A percentile compares a stretch with the other conserved stretches of the same genome.
Conservation (phyloP, 2,797 vertebrate species). For the Falco concolor region DNA sequence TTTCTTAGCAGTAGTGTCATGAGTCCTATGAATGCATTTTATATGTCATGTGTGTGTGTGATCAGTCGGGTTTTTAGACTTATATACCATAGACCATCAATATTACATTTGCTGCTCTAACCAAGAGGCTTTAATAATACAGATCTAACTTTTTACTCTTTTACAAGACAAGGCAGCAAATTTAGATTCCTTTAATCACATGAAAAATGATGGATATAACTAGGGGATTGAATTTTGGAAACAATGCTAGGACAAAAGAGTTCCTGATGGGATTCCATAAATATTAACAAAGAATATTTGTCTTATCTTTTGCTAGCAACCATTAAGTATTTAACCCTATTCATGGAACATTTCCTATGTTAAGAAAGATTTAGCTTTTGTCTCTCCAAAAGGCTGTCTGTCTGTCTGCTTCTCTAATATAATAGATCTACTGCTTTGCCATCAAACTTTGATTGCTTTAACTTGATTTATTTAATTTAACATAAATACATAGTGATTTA, state of each 20-base stretch:
- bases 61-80: background rate
- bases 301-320: conserved; percentile 67
- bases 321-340: conserved; percentile 60
- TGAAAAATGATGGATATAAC: conserved; percentile 64
- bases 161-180: conserved; percentile 59
- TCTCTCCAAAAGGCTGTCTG: conserved; percentile 38
- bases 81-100: conserved; percentile 42
- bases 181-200: conserved; percentile 65
- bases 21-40: conserved; percentile 1
- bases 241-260: conserved; percentile 56
- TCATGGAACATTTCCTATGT: conserved; percentile 43
- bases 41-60: background rate
- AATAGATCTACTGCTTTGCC: background rate
- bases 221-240: conserved; percentile 58
- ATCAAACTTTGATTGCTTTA: background rate
- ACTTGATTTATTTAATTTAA: conserved; percentile 1
- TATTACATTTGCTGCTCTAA: conserved; percentile 48
- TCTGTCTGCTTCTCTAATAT: conserved; percentile 4
- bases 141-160: conserved; percentile 47
- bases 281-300: conserved; percentile 70
- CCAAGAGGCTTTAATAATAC: conserved; percentile 37
- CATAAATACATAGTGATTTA: background rate
- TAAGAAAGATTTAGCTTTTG: conserved; percentile 58
- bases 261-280: conserved; percentile 61
- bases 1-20: background rate